Evolutionary conservation across 2,113 vertebrate genomes (phyloP), one percentile per base, ranked within the genome.

Genomic region (Ptilorrhoa leucosticta): DNA sequence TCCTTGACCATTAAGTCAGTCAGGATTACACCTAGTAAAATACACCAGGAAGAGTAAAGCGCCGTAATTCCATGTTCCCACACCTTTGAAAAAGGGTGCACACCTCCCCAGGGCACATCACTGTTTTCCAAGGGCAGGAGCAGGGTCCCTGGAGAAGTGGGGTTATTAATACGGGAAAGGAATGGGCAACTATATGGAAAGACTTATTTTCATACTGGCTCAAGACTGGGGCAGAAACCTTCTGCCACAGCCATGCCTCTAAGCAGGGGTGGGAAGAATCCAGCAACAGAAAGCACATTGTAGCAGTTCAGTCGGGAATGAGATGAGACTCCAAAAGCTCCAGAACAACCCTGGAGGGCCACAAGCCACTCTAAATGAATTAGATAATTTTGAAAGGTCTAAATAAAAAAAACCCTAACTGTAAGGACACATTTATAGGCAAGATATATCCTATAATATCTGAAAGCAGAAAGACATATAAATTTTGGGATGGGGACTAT

Each of bases 1-100:
- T 27, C 39, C 40, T 42, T 0, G 0, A 20, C 33, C 51, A 22
- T 66, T 45, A 15, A 33, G 7, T 48, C 30, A 39, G 13, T 11
- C 51, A 60, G 15, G 7, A 13, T 35, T 65, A 57, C 12, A 19
- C 16, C 54, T n/a, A 22, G 19, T 30, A 1, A 91, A 83, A 18
- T 5, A 24, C 12, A 31, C 2, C 3, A 17, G 63, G 53, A 61
- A 77, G 65, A 80, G 17, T 17, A 24, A 81, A 75, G 39, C 30
- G 9, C 17, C 85, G 19, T 28, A 72, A 44, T 23, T 4, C 35
- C 31, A 33, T 5, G 9, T 26, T 40, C 37, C 42, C 44, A 45
- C 5, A 24, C 3, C 12, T 28, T 48, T 85, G n/a, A 26, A 26
- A 26, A 58, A 35, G 16, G 15, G 57, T 39, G n/a, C 44, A n/a